phyloP scores from a whole-genome alignment of 2,113 vertebrate genomes.

The Edolisoma coerulescens region DNA sequence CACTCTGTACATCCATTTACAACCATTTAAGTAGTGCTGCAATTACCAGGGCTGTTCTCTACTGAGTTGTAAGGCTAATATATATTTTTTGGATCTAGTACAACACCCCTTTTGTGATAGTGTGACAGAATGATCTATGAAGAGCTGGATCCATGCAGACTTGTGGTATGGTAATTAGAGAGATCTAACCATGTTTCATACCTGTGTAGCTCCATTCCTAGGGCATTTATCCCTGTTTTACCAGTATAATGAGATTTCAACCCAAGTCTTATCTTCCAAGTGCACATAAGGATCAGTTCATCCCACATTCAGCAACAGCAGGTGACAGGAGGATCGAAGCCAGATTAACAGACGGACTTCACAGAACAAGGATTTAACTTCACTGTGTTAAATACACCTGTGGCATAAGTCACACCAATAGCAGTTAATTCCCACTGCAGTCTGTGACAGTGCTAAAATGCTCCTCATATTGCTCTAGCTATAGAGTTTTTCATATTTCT shows the following conservation, averaged over 20 bases:
- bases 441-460: background rate
- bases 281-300: conserved; percentile 22
- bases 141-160: background rate
- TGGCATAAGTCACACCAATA: background rate
- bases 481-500: background rate
- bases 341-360: conserved; percentile 28
- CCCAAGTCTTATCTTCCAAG: background rate
- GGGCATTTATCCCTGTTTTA: background rate
- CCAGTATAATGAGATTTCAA: background rate
- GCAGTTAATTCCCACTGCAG: background rate
- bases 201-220: background rate
- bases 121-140: background rate
- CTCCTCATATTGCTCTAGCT: background rate
- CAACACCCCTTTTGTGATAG: background rate
- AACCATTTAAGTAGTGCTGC: background rate
- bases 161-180: background rate
- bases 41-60: background rate
- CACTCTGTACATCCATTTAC: background rate
- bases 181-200: background rate
- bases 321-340: conserved; percentile 9
- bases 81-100: background rate
- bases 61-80: background rate
- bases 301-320: conserved; percentile 15
- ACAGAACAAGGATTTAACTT: conserved; percentile 34
- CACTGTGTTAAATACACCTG: conserved; percentile 23